phyloP scores from a whole-genome alignment of 2,888 invertebrate species.

The Acanthoscelides obtectus region DNA sequence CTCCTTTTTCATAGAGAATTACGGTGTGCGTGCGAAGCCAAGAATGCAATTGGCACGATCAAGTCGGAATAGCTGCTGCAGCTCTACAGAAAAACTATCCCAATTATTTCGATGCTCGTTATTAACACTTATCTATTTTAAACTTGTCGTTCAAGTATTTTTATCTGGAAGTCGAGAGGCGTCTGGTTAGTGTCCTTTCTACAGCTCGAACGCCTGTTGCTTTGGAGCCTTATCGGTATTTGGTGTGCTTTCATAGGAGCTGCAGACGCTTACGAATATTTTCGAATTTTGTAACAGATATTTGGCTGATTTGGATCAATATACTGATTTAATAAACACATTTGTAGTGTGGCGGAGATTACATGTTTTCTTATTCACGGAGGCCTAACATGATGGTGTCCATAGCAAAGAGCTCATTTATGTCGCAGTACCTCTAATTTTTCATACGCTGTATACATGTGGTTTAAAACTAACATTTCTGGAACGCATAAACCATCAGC shows the following conservation, averaged over 20 bases:
- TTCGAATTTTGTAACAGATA: no score
- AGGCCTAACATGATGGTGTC: no score
- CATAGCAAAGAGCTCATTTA: no score
- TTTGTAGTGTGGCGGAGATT: no score
- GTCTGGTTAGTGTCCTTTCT: conserved; percentile 32
- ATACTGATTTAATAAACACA: no score
- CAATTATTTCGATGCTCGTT: conserved; percentile 20
- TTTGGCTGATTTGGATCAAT: no score
- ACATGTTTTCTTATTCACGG: no score
- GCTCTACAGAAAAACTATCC: conserved; percentile 8
- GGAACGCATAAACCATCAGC: no score
- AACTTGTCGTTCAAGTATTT: conserved; percentile 25
- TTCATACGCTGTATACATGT: no score
- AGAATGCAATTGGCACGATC: neutral
- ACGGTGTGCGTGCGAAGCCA: neutral
- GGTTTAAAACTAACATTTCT: no score
- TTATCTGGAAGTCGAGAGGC: conserved; percentile 18
- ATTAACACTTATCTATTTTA: conserved; percentile 30
- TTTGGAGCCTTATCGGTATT: neutral
- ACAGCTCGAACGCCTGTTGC: neutral
- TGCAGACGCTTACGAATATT: no score
- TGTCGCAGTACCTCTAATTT: no score
- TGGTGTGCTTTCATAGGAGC: neutral
- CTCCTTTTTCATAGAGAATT: neutral
- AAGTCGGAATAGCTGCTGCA: neutral